A percentile compares a stretch with the other conserved stretches of the same genome.
These are phyloP conservation scores for Anser brachyrhynchus DNA, from an alignment of 2,113 vertebrate species.

Conservation along the genomic window DNA sequence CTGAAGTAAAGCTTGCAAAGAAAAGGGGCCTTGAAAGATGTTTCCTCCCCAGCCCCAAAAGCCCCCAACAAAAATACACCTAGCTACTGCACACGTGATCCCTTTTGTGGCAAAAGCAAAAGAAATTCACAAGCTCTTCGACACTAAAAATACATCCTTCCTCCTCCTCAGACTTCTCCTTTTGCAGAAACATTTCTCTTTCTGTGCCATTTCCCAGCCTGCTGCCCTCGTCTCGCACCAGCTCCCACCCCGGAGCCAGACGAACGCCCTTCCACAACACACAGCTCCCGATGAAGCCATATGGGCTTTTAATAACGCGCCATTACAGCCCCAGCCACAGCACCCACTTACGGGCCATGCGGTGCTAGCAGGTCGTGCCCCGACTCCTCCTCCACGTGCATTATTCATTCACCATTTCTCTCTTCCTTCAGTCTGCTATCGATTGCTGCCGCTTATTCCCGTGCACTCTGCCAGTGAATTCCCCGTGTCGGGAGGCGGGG, in stretches of 20 bases:
- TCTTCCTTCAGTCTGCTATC: not conserved
- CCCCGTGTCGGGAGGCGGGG: not conserved
- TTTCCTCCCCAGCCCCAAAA: not conserved
- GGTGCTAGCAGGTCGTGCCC: not conserved
- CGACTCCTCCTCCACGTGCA: not conserved
- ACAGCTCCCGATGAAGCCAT: not conserved
- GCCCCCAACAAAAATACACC: not conserved
- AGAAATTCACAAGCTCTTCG: not conserved
- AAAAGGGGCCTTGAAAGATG: not conserved
- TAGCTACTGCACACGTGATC: not conserved
- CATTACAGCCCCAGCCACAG: not conserved
- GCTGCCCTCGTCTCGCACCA: not conserved
- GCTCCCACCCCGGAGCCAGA: not conserved
- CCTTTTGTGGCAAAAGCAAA: not conserved
- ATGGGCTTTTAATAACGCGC: not conserved
- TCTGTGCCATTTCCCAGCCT: not conserved
- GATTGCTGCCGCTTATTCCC: not conserved
- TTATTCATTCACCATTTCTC: not conserved
- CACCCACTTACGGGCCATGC: not conserved
- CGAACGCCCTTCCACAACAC: not conserved
- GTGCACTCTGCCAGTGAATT: not conserved
- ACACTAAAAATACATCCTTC: constrained; percentile 22
- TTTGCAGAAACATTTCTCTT: not conserved
- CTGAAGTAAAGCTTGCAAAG: not conserved
- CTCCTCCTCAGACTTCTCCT: constrained; percentile 40